Evolutionary conservation across 2,113 vertebrate genomes (phyloP), one percentile per base, ranked within the genome.

Genomic region (Ceratotherium simum): DNA sequence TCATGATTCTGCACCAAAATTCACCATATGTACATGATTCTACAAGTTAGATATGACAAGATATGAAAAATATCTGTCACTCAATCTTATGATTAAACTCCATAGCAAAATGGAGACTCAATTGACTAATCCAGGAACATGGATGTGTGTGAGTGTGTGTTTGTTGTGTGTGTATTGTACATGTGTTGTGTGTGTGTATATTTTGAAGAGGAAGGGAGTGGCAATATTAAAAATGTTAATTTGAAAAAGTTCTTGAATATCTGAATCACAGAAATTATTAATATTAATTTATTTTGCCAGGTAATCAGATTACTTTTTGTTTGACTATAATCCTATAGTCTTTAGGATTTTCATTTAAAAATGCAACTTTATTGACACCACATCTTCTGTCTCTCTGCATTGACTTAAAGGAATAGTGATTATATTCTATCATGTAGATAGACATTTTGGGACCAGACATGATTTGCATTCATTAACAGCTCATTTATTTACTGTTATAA

Each of bases 31-130:
- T 93, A 95, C 5, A 0, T 96, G 82, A 80, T 69, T 96, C 79
- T 87, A 83, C 64, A 87, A 96, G 70, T 92, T 95, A 96, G 73
- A 86, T 95, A 82, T 96, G 95, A 92, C 80, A 96, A 95, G 70
- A 96, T 95, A 67, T 87, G 54, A 90, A 96, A 95, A 96, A 56
- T 76, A 86, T 67, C 91, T 95, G 96, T 92, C 93, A 96, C 82
- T 84, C 82, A 84, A 83, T 92, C 48, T 95, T 91, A 75, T 10
- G 58, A 64, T 82, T 86, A 88, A 96, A 95, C 56, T 95, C 78
- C 54, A 82, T 64, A 91, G 73, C 51, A 70, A 95, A 96, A 89
- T 48, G 27, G 58, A 89, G 25, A 70, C 84, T 54, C 62, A 36
- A 89, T 39, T 78, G 64, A 65, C 70, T 58, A 65, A 87, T 79